Conservation (phyloP, 2,113 vertebrate genomes). For the Tragulus kanchil region DNA sequence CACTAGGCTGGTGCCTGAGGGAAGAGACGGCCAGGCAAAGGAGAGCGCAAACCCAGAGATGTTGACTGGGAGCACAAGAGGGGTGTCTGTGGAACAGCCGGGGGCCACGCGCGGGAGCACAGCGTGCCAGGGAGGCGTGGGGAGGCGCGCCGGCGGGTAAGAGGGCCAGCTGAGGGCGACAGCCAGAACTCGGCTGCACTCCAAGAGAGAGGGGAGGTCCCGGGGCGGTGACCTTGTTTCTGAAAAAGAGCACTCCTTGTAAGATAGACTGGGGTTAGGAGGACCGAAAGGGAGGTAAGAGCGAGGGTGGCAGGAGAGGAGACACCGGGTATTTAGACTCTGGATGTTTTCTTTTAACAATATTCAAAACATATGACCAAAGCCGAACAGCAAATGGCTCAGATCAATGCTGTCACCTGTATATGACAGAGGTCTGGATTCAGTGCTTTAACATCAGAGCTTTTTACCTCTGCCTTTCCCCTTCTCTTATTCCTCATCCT, state of each 20-base stretch:
- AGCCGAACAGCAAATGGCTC: not conserved
- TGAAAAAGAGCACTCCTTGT: not conserved
- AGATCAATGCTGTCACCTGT: constrained; percentile 87
- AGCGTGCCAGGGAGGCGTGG: not conserved
- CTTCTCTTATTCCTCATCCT: not conserved
- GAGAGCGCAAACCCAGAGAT: not conserved
- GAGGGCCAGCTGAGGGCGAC: not conserved
- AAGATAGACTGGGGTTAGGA: not conserved
- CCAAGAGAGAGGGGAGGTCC: not conserved
- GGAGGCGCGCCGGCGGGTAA: not conserved
- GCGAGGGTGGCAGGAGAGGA: not conserved
- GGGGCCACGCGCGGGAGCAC: not conserved
- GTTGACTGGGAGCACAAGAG: not conserved
- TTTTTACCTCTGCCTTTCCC: not conserved
- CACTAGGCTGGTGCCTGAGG: not conserved
- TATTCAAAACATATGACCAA: not conserved
- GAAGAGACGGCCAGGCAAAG: not conserved
- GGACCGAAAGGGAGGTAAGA: not conserved
- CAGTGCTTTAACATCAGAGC: not conserved
- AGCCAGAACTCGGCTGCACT: not conserved
- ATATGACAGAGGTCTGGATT: constrained; percentile 93
- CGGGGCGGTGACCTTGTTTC: not conserved
- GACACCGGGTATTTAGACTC: not conserved
- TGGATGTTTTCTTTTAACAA: not conserved
- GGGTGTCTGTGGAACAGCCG: not conserved